Conservation (phyloP, 2,888 invertebrate species). For the Eretmocerus hayati region DNA sequence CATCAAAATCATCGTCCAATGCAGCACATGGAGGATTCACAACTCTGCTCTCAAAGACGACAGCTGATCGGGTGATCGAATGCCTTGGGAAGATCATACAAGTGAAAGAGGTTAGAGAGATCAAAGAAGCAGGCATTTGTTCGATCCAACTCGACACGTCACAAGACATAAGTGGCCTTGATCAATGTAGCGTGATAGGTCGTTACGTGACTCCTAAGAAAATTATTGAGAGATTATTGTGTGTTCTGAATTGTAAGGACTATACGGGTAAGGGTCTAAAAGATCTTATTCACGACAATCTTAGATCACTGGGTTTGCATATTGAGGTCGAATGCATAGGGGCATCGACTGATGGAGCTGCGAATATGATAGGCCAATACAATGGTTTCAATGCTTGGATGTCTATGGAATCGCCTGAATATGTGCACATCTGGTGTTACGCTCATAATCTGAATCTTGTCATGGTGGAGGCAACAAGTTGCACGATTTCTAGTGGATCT, state of each 20-base stretch:
- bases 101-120: background rate
- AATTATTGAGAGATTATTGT: background rate
- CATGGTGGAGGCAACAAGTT: background rate
- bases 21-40: no score
- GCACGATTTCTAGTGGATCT: background rate
- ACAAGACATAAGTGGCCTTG: background rate
- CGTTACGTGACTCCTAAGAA: background rate
- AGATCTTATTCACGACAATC: no score
- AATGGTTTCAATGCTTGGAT: background rate
- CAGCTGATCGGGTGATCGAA: no score
- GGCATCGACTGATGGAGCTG: background rate
- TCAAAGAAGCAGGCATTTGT: background rate
- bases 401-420: no score
- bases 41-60: no score
- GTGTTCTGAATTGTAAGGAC: no score
- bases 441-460: background rate
- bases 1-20: no score
- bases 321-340: constrained; percentile 1
- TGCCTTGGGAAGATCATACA: no score
- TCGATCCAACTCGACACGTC: constrained; percentile 1
- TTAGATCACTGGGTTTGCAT: no score
- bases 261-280: no score
- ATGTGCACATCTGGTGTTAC: background rate
- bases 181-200: constrained; percentile 1
- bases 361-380: background rate